Base-by-base conservation (phyloP, 1,140 invertebrate genomes). In the Venturia canescens region DNA sequence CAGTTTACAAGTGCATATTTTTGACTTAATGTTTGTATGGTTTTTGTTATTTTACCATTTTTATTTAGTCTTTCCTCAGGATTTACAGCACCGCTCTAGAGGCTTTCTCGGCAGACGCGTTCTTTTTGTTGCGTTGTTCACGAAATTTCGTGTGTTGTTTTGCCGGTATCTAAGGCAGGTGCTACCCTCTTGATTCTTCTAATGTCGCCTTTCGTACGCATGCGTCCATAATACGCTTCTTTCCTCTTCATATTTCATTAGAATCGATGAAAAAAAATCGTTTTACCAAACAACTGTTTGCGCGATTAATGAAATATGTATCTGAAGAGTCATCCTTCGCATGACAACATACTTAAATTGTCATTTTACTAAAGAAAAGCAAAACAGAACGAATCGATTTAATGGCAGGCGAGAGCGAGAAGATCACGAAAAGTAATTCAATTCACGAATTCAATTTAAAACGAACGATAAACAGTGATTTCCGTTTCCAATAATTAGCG, bases 131-230 rank as follows among this genome's bases (percentile, higher is more conserved):
- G 63, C 60, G 34, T 53, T 26, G 44, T 48, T 13, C 6, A 74
- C 57, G 18, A 21, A 48, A 80, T 31, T 48, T 27, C 21, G 70
- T 78, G 15, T 81, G 75, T 81, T 81, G 76, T 81, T 81, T 63
- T 27, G 29, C 57, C 78, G 67, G 80, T 81, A 72, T 77, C 76
- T 74, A 81, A 81, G 80, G 80, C 80, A 81, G 80, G 80, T 81
- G 80, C 76, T 81, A 81, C 80, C 80, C 50, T 78, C 80, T 81
- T n/a, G 50, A 50, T 57, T 18, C 18, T 57, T 29, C 16, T 27
- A 76, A 34, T 18, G 44, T 34, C 9, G 15, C 48, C 23, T 57
- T 53, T 23, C 11, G 34, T 63, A 38, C 72, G 72, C 72, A 27
- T 76, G 72, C 72, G 72, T 76, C 38, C 9, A 50, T 21, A 60